Evolutionary conservation across 2,888 invertebrate genomes (phyloP).

Genomic region (Dynastes maya): DNA sequence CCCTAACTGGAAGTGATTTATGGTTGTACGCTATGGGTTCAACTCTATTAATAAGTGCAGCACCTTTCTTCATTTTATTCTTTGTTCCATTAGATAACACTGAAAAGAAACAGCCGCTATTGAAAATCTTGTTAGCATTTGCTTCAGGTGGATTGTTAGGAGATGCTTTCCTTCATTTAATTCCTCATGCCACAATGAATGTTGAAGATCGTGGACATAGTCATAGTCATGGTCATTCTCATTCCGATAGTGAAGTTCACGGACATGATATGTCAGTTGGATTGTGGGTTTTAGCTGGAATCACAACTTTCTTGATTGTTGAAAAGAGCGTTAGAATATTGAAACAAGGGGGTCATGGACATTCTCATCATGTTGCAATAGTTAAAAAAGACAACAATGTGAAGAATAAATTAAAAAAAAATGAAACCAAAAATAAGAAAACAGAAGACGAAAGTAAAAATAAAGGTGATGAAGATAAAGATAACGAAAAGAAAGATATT

Average conservation of each 20-base stretch:
- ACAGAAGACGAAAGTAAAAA: conserved; percentile 67
- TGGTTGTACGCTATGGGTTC: conserved; percentile 91
- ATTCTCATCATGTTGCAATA: conserved; percentile 75
- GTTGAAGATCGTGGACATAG: conserved; percentile 67
- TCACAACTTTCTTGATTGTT: conserved; percentile 91
- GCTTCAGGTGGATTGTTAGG: conserved; percentile 97
- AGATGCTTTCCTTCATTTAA: conserved; percentile 98
- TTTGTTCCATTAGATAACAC: conserved; percentile 93
- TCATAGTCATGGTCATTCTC: conserved; percentile 73
- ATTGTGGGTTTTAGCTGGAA: conserved; percentile 94
- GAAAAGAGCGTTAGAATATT: conserved; percentile 93
- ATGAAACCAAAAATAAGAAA: conserved; percentile 69
- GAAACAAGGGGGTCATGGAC: conserved; percentile 84
- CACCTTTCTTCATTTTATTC: conserved; percentile 94
- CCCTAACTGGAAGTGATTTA: conserved; percentile 67
- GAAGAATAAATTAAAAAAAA: conserved; percentile 60
- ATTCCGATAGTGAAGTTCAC: conserved; percentile 73
- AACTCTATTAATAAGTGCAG: conserved; percentile 94
- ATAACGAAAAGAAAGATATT: conserved; percentile 73
- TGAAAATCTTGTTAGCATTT: conserved; percentile 93
- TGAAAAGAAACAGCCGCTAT: conserved; percentile 85
- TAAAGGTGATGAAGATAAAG: conserved; percentile 48
- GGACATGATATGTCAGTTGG: conserved; percentile 92
- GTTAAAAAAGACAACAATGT: conserved; percentile 57
- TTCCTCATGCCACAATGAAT: conserved; percentile 92